These are phyloP conservation scores for Loris lydekkerianus DNA, from an alignment of 2,797 vertebrate genomes.

Conservation along the genomic window DNA sequence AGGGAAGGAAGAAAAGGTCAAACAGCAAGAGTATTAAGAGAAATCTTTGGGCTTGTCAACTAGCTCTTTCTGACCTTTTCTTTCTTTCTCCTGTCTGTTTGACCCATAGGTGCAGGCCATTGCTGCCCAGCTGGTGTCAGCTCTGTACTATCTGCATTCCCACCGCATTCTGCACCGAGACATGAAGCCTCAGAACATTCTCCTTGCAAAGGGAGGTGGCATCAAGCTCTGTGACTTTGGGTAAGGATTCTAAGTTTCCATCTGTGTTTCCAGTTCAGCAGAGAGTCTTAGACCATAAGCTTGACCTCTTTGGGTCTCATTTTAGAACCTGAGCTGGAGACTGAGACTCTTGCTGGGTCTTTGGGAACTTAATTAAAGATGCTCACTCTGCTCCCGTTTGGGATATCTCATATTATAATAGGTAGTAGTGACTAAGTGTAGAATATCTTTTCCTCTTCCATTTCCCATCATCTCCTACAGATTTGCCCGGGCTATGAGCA, in stretches of 20 bases:
- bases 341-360: background rate
- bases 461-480: constrained; percentile 85
- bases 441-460: background rate
- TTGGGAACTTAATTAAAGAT: background rate
- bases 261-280: background rate
- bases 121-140: constrained; percentile 96
- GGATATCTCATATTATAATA: background rate
- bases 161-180: constrained; percentile 98
- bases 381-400: background rate
- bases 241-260: constrained; percentile 87
- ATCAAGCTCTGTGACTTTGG: constrained; percentile 99
- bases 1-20: background rate
- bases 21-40: background rate
- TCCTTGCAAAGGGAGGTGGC: constrained; percentile 94
- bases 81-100: background rate
- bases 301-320: background rate
- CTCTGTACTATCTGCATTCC: constrained; percentile 97
- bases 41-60: background rate
- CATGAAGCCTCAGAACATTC: constrained; percentile 99
- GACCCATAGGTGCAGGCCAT: constrained; percentile 92
- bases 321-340: constrained; percentile 34
- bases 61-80: background rate
- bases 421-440: background rate
- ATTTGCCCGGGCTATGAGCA: constrained; percentile 98
- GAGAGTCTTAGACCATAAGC: background rate